Evolutionary conservation across 2,888 invertebrate species (phyloP).

Genomic region (Ligdia adustata): DNA sequence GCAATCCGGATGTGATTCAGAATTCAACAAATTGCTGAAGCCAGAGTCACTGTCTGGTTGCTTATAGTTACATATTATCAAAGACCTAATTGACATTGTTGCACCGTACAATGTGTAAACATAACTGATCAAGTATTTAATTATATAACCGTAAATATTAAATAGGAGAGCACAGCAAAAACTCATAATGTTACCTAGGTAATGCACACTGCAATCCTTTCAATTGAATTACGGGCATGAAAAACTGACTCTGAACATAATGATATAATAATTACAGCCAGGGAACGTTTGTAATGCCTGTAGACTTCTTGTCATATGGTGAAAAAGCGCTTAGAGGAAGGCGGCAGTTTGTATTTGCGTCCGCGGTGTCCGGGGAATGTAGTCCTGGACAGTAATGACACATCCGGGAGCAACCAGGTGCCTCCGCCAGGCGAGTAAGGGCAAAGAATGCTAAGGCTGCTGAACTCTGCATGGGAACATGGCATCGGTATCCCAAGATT

Average conservation of each 20-base stretch:
- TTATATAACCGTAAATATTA: not conserved
- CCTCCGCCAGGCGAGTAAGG: constrained; percentile 60
- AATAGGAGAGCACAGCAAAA: constrained; percentile 9
- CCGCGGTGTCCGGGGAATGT: constrained; percentile 68
- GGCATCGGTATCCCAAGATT: constrained; percentile 17
- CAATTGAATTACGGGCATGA: constrained; percentile 42
- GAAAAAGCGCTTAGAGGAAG: constrained; percentile 66
- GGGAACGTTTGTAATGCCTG: constrained; percentile 48
- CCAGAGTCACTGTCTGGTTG: constrained; percentile 10
- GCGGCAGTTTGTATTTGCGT: constrained; percentile 65
- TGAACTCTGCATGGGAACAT: constrained; percentile 69
- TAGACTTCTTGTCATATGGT: constrained; percentile 19
- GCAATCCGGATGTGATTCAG: constrained; percentile 20
- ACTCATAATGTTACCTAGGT: constrained; percentile 22
- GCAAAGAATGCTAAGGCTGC: constrained; percentile 71
- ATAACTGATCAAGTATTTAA: too few species aligned
- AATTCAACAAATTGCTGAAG: constrained; percentile 4
- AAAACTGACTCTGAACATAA: constrained; percentile 44
- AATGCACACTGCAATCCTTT: constrained; percentile 34
- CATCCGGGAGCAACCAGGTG: constrained; percentile 76
- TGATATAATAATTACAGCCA: constrained; percentile 46
- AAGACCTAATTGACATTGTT: not conserved
- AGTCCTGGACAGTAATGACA: constrained; percentile 58
- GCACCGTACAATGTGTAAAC: too few species aligned
- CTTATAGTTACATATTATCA: not conserved